phyloP scores from a whole-genome alignment of 2,797 vertebrate species.

The Protosalanx chinensis region DNA sequence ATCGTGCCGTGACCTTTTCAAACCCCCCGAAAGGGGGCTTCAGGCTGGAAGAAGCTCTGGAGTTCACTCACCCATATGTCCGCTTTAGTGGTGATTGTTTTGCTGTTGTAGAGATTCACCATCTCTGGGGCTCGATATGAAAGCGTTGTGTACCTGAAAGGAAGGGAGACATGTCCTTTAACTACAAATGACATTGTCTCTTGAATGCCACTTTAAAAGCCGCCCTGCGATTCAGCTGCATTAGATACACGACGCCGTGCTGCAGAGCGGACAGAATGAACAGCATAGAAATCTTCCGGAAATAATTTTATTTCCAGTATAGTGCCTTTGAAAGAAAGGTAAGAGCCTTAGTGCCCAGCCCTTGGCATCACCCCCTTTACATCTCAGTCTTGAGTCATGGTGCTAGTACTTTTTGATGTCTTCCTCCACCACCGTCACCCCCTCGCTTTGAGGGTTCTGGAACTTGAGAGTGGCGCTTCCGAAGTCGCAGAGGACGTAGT shows the following conservation, averaged over 20 bases:
- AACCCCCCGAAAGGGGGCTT: conserved; percentile 30
- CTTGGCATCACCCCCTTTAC: too few species aligned
- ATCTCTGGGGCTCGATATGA: conserved; percentile 98
- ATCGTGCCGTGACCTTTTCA: too few species aligned
- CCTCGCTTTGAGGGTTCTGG: conserved; percentile 92
- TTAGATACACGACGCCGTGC: too few species aligned
- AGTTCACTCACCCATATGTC: conserved; percentile 89
- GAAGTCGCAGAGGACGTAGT: conserved; percentile 97
- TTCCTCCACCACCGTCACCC: conserved; percentile 89
- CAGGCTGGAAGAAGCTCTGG: background rate
- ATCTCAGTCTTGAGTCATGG: too few species aligned
- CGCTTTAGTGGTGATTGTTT: conserved; percentile 94
- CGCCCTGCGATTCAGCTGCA: too few species aligned
- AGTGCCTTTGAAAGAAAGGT: too few species aligned
- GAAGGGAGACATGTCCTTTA: background rate
- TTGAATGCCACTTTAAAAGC: too few species aligned
- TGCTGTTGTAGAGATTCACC: conserved; percentile 97
- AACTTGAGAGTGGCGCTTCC: conserved; percentile 96
- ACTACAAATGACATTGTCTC: background rate
- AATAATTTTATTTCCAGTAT: too few species aligned
- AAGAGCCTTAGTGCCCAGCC: too few species aligned
- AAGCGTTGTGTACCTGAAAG: conserved; percentile 89
- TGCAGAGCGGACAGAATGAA: too few species aligned
- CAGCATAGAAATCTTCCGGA: too few species aligned
- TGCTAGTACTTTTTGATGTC: conserved; percentile 93